Conservation (phyloP, 53 echinoderm and acorn worm genomes). For the Echinarachnius parma region DNA sequence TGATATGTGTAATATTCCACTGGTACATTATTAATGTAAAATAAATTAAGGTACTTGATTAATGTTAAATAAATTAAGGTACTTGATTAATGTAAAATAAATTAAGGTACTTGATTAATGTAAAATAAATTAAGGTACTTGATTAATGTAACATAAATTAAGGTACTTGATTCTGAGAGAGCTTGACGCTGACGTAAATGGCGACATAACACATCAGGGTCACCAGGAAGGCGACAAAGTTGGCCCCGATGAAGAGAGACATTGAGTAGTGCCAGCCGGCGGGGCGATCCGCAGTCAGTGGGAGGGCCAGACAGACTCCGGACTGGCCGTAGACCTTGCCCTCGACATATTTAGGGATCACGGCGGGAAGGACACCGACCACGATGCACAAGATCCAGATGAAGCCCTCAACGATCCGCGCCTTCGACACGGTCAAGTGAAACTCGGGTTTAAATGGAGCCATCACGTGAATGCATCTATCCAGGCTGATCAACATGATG, state of each 20-base stretch:
- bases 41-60: too few relatives aligned
- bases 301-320: conserved; percentile 58
- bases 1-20: too few relatives aligned
- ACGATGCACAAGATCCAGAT: conserved; percentile 30
- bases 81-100: too few relatives aligned
- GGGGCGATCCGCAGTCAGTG: conserved; percentile 24
- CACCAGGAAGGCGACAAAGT: conserved; percentile 41
- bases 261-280: conserved; percentile 55
- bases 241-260: conserved; percentile 35
- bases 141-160: too few relatives aligned
- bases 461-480: conserved; percentile 47
- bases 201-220: conserved; percentile 46
- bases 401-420: conserved; percentile 6
- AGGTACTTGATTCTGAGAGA: conserved; percentile 21
- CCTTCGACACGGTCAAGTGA: conserved; percentile 12
- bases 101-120: too few relatives aligned
- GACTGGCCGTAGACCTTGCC: conserved; percentile 52
- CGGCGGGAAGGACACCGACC: conserved; percentile 16
- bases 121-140: too few relatives aligned
- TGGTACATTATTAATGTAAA: too few relatives aligned
- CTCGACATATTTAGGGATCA: conserved; percentile 22
- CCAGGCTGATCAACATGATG: conserved; percentile 52
- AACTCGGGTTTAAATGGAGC: conserved; percentile 43
- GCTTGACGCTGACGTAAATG: conserved; percentile 45
- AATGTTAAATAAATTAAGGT: too few relatives aligned